A percentile compares a stretch with the other conserved stretches of the same genome.
Conservation (phyloP, 2,113 vertebrate species). For the Echinops telfairi region DNA sequence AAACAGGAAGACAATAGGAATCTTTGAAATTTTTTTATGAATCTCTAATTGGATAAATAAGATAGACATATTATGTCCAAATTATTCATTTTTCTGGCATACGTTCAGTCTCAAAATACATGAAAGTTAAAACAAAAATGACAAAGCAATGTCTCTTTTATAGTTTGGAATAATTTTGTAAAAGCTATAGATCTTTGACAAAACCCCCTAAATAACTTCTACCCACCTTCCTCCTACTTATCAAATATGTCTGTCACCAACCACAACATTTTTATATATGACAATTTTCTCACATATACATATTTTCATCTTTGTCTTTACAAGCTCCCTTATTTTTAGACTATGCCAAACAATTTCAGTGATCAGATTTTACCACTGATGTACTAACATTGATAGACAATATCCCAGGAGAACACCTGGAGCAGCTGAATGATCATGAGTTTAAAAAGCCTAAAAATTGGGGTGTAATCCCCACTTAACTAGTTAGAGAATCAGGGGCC, state of each 20-base stretch:
- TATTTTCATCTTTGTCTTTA: background rate
- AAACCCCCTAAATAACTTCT: constrained; percentile 18
- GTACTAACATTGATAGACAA: background rate
- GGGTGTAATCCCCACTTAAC: no score
- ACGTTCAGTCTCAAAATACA: constrained; percentile 44
- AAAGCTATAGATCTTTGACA: constrained; percentile 3
- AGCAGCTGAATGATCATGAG: background rate
- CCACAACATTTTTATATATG: background rate
- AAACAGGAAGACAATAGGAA: constrained; percentile 11
- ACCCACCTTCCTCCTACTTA: background rate
- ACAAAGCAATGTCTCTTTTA: background rate
- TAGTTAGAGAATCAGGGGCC: background rate
- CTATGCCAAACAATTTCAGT: background rate
- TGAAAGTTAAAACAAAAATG: background rate
- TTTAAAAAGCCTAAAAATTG: background rate
- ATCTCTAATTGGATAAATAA: background rate
- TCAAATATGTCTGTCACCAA: background rate
- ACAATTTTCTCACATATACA: background rate
- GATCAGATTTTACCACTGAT: background rate
- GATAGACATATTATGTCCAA: background rate
- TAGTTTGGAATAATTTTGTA: constrained; percentile 19
- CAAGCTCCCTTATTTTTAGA: background rate
- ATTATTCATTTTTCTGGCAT: constrained; percentile 7
- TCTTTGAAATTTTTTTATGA: background rate
- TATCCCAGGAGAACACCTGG: background rate